Base-by-base conservation (phyloP, 2,797 vertebrate genomes). In the Scolopax rusticola region DNA sequence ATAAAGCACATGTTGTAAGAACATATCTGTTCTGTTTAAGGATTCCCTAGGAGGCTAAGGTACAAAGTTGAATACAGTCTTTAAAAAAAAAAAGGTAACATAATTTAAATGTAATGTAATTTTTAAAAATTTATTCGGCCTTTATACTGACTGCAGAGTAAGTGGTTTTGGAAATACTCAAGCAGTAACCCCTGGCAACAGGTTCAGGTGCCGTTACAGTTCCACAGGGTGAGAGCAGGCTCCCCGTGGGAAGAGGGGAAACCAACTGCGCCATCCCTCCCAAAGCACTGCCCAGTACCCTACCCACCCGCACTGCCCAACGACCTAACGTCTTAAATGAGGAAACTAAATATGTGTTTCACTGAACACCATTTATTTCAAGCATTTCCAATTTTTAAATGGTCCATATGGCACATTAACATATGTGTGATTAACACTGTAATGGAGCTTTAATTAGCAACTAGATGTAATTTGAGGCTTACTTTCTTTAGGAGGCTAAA, bases 281-380 rank as follows among this genome's bases (percentile, higher is more conserved):
- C 60, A n/a, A 43, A 59, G 38, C 9, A 5, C 57, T 77, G 38
- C 43, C 41, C 67, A 65, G 27, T 9, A 11, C 23, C 40, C 27
- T 50, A 40, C 90, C 25, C 45, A 32, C 82, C 67, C 33, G 51
- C 30, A 27, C 17, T 63, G 41, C 27, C 75, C 68, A 36, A 30
- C 53, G 38, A 71, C 18, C 4, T 61, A 68, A 82, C 48, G 89
- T 2, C 6, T 38, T 21, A 65, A 83, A 84, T 15, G 30, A 87
- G 60, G 89, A 95, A 95, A 91, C 82, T 40, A 82, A 64, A 56
- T 33, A 59, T 0, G 3, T 23, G 60, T 70, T 96, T 91, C 69
- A 47, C 79, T 51, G 45, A 94, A 84, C 92, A 94, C 41, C 61
- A 85, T 33, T 91, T 78, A 84, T 92, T 75, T 76, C 47, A 77